These are phyloP conservation scores for Piprites chloris DNA, from an alignment of 2,113 vertebrate species.

Conservation along the genomic window DNA sequence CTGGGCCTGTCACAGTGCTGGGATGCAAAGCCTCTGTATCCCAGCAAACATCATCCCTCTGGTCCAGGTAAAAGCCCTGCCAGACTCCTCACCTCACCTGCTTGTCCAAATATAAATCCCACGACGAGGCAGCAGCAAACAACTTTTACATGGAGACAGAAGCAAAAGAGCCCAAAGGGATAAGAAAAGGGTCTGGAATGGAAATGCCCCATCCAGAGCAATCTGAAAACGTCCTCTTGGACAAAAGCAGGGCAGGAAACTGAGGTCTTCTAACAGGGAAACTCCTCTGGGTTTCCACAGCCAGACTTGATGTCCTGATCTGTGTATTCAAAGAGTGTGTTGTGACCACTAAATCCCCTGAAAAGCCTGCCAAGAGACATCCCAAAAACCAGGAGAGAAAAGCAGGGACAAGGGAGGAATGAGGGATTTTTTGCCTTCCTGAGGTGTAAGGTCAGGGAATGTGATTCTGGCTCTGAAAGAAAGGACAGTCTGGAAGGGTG, in stretches of 20 bases:
- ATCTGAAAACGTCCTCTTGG: neutral
- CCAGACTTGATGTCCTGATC: neutral
- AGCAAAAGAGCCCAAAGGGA: neutral
- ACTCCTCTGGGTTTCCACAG: neutral
- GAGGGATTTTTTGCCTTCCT: neutral
- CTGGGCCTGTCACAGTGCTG: neutral
- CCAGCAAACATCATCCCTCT: neutral
- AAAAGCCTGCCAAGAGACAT: neutral
- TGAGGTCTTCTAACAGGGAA: neutral
- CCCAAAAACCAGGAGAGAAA: neutral
- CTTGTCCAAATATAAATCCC: neutral
- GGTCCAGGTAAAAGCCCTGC: neutral
- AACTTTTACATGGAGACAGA: accelerated
- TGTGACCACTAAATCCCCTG: neutral
- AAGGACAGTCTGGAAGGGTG: neutral
- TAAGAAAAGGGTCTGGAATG: neutral
- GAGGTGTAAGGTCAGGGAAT: neutral
- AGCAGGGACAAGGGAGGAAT: neutral
- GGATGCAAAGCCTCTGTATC: neutral
- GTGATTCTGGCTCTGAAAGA: neutral
- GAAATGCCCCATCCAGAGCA: neutral
- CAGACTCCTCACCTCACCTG: neutral
- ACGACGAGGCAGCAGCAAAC: neutral
- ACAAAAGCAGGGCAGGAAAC: neutral
- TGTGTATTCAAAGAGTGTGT: neutral